Evolutionary conservation across 2,797 vertebrate species (phyloP), one percentile per base, ranked within the genome.

Genomic region (Ctenosaura bakeri): DNA sequence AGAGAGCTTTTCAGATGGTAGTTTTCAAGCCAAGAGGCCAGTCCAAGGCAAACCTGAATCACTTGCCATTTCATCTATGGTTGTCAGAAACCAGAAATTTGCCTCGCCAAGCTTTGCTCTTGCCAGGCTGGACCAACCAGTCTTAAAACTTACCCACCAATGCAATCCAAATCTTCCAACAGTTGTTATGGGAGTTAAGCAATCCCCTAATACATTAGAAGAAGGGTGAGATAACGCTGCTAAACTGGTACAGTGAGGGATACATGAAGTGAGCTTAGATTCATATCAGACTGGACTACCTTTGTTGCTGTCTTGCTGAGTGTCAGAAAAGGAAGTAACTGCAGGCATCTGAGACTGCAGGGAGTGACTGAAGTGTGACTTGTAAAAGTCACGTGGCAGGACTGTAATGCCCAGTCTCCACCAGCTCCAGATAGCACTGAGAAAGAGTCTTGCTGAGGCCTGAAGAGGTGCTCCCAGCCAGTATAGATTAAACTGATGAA

Each of bases 231-330:
- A 22, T 26, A 62, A 38, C 0, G 64, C 66, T 26, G 1, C 2
- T 1, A 0, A 77, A 66, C 26, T 0, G 0, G 87, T 46, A 32
- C 12, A 8, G 26, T 35, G 32, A 69, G 82, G 4, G 1, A 5
- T 0, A 50, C 0, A 0, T 0, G 2, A 24, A 26, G 0, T 22
- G 59, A 71, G 89, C 20, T 88, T 62, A 88, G 73, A 1, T 50
- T 74, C 16, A 3, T 38, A 80, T 54, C 78, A 56, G 84, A 24
- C 42, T 32, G 59, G 59, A 16, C 7, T 16, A 18, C 2, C 35
- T 83, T 50, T 32, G 2, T 46, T 22, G 0, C 4, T 14, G 13
- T 81, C 29, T 69, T 69, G 35, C 52, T 14, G 2, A 42, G 6
- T 42, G n/a, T 42, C 38, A 38, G 66, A 14, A 42, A 16, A 24